Conservation (phyloP, 92 coral and sea anemone species). For the Phenganax subtilis region DNA sequence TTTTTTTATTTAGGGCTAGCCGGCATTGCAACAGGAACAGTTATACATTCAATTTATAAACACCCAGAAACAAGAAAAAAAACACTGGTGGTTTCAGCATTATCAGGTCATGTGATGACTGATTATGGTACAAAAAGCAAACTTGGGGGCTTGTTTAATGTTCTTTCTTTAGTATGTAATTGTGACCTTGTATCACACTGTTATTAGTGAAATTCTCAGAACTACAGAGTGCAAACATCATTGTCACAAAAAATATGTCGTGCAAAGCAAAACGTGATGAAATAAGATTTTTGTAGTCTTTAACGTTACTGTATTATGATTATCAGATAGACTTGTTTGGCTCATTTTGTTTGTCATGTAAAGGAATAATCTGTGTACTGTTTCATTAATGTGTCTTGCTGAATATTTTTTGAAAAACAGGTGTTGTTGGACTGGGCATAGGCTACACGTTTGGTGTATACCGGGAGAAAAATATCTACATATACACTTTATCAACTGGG, state of each 20-base stretch:
- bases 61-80: constrained; percentile 36
- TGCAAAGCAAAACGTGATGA: too few species aligned
- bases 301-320: too few species aligned
- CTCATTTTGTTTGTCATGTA: not conserved
- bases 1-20: constrained; percentile 22
- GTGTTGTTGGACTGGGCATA: constrained; percentile 30
- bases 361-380: too few species aligned
- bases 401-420: not conserved
- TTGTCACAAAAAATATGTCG: too few species aligned
- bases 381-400: not conserved
- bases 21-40: constrained; percentile 38
- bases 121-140: too few species aligned
- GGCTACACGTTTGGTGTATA: constrained; percentile 39
- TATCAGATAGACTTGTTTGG: too few species aligned
- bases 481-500: constrained; percentile 47
- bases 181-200: too few species aligned
- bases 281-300: too few species aligned
- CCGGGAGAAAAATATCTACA: constrained; percentile 36
- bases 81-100: constrained; percentile 14
- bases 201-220: too few species aligned
- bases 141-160: too few species aligned
- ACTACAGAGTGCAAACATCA: too few species aligned
- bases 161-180: too few species aligned
- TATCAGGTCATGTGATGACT: constrained; percentile 22
- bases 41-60: constrained; percentile 32